Conservation (phyloP, 2,888 invertebrate species). For the Dicranocentrus wangi region DNA sequence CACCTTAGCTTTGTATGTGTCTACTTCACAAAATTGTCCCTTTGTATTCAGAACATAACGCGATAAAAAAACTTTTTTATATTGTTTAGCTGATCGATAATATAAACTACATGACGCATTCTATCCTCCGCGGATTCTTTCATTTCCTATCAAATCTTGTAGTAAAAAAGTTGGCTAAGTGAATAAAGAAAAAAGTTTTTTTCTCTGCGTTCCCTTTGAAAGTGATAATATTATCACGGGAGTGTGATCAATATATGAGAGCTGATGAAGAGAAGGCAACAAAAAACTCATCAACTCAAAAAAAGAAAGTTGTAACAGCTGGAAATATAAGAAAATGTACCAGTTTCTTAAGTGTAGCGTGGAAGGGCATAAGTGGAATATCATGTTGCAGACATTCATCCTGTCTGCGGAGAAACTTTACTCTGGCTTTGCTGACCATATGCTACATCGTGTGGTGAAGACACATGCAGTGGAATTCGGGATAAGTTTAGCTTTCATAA, state of each 20-base stretch:
- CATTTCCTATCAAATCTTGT: slow-evolving; percentile 38
- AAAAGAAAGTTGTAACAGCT: slow-evolving; percentile 45
- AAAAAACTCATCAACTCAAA: slow-evolving; percentile 53
- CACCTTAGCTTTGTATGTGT: too few species aligned
- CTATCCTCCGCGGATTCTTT: slow-evolving; percentile 30
- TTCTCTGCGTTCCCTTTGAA: slow-evolving; percentile 28
- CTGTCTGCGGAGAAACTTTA: background rate
- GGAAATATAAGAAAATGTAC: slow-evolving; percentile 13
- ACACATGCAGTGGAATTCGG: background rate
- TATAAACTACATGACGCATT: slow-evolving; percentile 20
- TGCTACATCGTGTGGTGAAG: background rate
- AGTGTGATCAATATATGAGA: slow-evolving; percentile 57
- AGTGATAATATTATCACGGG: slow-evolving; percentile 58
- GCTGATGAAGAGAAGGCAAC: slow-evolving; percentile 44
- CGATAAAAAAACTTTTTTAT: slow-evolving; percentile 24
- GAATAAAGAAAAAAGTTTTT: slow-evolving; percentile 55
- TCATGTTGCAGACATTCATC: slow-evolving; percentile 12
- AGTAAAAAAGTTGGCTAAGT: slow-evolving; percentile 63
- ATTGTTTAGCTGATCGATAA: slow-evolving; percentile 51
- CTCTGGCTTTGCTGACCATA: background rate
- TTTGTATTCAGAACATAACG: slow-evolving; percentile 54
- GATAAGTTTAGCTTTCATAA: background rate
- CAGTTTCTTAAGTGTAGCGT: background rate
- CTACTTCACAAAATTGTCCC: slow-evolving; percentile 38
- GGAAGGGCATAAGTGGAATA: background rate